phyloP scores from a whole-genome alignment of 2,113 vertebrate genomes.

The Hipposideros armiger region DNA sequence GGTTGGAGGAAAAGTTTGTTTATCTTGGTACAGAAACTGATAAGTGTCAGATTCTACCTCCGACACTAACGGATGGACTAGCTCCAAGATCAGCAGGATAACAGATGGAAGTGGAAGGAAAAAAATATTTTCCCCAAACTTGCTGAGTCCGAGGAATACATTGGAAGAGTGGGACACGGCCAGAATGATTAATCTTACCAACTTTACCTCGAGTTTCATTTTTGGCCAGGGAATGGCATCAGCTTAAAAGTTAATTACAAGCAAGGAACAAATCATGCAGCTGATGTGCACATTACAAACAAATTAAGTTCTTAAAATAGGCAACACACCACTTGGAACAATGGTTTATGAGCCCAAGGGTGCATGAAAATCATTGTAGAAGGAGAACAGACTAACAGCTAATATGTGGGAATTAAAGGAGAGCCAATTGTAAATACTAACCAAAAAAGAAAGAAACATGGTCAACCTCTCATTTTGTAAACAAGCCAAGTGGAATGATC shows the following conservation, averaged over 20 bases:
- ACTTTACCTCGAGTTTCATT: constrained; percentile 67
- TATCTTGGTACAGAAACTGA: constrained; percentile 20
- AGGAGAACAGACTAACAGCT: constrained; percentile 72
- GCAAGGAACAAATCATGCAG: constrained; percentile 73
- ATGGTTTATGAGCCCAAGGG: constrained; percentile 66
- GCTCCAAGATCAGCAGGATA: constrained; percentile 62
- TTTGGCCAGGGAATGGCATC: constrained; percentile 52
- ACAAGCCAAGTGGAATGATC: constrained; percentile 68
- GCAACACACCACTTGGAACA: constrained; percentile 70
- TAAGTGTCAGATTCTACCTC: constrained; percentile 30
- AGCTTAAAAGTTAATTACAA: constrained; percentile 82
- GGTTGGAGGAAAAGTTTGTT: neutral
- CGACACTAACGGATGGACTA: constrained; percentile 27
- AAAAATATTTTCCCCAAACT: constrained; percentile 63
- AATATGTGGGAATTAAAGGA: constrained; percentile 62
- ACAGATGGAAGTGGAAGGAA: constrained; percentile 69
- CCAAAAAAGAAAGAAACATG: constrained; percentile 5
- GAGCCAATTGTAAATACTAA: constrained; percentile 57
- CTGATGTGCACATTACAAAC: constrained; percentile 75
- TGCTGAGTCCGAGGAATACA: constrained; percentile 70
- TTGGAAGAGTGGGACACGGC: constrained; percentile 45
- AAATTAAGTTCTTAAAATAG: constrained; percentile 82
- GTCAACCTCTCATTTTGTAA: constrained; percentile 59
- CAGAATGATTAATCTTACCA: constrained; percentile 66
- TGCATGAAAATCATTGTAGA: constrained; percentile 62